Conservation (phyloP, 2,797 vertebrate genomes). For the Psittacula echo region DNA sequence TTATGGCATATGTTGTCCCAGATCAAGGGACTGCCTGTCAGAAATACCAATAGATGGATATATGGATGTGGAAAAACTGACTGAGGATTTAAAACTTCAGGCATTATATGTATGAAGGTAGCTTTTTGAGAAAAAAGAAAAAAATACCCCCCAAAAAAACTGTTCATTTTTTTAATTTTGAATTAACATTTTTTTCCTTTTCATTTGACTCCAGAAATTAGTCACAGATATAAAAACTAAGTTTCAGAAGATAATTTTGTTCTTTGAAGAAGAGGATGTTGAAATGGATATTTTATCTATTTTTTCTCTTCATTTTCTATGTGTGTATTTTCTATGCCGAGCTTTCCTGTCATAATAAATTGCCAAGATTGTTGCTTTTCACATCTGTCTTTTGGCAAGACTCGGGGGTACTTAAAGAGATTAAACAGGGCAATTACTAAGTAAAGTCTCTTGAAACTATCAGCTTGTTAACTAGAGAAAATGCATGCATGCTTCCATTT, state of each 20-base stretch:
- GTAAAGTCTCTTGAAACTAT: neutral
- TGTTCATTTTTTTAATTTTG: neutral
- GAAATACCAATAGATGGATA: neutral
- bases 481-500: neutral
- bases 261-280: neutral
- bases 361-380: neutral
- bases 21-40: neutral
- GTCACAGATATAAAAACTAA: neutral
- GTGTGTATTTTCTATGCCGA: neutral
- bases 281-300: neutral
- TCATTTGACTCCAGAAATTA: neutral
- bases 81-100: neutral
- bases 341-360: neutral
- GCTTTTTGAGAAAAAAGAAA: neutral
- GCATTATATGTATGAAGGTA: neutral
- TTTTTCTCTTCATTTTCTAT: neutral
- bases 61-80: neutral
- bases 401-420: neutral
- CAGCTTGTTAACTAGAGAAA: neutral
- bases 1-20: neutral
- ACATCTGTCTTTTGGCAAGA: neutral
- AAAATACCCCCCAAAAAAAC: neutral
- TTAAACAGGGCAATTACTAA: neutral
- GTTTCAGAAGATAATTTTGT: neutral
- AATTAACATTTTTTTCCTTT: neutral